phyloP scores from a whole-genome alignment of 1,140 invertebrate genomes.

The Lepidurus arcticus region DNA sequence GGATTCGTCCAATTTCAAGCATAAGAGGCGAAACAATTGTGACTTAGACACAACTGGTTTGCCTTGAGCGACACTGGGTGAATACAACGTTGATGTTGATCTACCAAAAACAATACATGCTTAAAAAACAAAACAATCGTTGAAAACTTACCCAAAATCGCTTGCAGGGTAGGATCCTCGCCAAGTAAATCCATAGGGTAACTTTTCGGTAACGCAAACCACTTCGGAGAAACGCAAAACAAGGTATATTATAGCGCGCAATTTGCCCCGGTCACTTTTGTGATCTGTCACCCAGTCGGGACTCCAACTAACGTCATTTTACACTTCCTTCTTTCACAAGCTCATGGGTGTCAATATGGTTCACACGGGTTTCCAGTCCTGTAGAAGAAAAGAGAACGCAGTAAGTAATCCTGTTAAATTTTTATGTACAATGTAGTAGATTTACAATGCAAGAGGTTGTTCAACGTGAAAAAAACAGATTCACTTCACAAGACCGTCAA shows the following conservation, averaged over 20 bases:
- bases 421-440: neutral
- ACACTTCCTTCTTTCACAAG: neutral
- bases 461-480: neutral
- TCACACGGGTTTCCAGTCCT: neutral
- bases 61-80: too few relatives aligned
- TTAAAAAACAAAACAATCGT: neutral
- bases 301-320: constrained; percentile 3
- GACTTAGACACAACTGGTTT: too few relatives aligned
- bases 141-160: constrained; percentile 26
- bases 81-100: too few relatives aligned
- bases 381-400: neutral
- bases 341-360: neutral
- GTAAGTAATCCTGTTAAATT: neutral
- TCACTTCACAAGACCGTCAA: neutral
- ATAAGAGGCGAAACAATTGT: too few relatives aligned
- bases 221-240: neutral
- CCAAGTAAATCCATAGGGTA: constrained; percentile 27
- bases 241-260: neutral
- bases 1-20: too few relatives aligned
- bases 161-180: constrained; percentile 24
- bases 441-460: neutral
- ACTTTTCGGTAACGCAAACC: neutral
- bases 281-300: neutral
- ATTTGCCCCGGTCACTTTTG: neutral
- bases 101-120: too few relatives aligned